Evolutionary conservation across 2,113 vertebrate species (phyloP).

Genomic region (Axis porcinus): DNA sequence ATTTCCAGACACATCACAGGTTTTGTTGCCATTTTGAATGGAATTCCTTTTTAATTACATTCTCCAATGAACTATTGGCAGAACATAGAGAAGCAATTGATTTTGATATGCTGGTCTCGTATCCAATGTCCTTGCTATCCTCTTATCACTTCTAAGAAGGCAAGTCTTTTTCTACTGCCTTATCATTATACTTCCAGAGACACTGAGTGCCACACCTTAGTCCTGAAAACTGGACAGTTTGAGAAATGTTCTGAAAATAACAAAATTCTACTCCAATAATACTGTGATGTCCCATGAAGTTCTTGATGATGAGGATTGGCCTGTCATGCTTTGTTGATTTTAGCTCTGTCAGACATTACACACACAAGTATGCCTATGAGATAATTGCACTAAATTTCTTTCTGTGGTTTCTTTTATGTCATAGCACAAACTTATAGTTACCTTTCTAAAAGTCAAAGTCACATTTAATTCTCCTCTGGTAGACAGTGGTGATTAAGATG

Average conservation of each 20-base stretch:
- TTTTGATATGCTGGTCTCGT: slow-evolving; percentile 16
- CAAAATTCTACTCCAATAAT: slow-evolving; percentile 48
- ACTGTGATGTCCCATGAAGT: slow-evolving; percentile 9
- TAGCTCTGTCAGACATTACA: background rate
- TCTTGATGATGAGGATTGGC: background rate
- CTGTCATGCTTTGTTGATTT: slow-evolving; percentile 38
- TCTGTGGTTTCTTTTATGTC: background rate
- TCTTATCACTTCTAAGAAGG: background rate
- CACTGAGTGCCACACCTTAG: background rate
- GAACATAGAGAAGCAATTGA: background rate
- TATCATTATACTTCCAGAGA: background rate
- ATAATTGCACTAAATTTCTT: background rate
- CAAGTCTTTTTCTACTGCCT: background rate
- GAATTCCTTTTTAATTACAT: background rate
- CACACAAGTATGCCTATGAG: background rate
- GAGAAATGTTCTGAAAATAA: slow-evolving; percentile 39
- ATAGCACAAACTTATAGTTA: background rate
- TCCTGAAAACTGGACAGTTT: slow-evolving; percentile 16
- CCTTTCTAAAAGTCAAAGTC: background rate
- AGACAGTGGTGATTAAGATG: background rate
- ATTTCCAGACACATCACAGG: background rate
- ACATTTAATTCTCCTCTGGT: background rate
- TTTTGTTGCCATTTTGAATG: slow-evolving; percentile 3
- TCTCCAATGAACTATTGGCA: background rate
- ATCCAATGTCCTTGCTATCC: background rate